Evolutionary conservation across 1,140 invertebrate species (phyloP).

Genomic region (Drosophila carrolli): DNA sequence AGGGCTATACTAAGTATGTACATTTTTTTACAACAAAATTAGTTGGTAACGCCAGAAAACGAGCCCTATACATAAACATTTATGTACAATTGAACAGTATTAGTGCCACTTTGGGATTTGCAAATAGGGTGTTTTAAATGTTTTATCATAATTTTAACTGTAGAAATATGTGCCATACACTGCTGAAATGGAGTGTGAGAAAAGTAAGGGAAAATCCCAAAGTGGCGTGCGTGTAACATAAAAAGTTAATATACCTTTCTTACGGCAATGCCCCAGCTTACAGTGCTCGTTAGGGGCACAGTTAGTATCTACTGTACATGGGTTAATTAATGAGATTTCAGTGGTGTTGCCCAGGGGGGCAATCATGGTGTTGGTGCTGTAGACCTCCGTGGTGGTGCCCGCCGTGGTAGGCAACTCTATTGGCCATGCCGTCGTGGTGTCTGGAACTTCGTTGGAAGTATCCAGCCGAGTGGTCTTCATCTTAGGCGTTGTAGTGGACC

Average conservation of each 20-base stretch:
- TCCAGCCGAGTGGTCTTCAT: slow-evolving; percentile 81
- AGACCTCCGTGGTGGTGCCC: slow-evolving; percentile 65
- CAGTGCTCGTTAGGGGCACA: slow-evolving; percentile 86
- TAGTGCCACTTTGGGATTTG: slow-evolving; percentile 57
- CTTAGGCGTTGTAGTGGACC: slow-evolving; percentile 73
- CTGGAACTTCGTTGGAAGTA: slow-evolving; percentile 72
- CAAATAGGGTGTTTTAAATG: not conserved
- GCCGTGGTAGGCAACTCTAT: slow-evolving; percentile 83
- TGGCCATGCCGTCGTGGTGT: slow-evolving; percentile 61
- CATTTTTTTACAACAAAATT: slow-evolving; percentile 43
- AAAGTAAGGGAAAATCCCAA: slow-evolving; percentile 13
- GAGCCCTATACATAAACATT: slow-evolving; percentile 62
- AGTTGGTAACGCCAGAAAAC: slow-evolving; percentile 44
- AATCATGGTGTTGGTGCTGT: slow-evolving; percentile 57
- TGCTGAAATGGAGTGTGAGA: too few relatives aligned
- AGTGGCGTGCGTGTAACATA: slow-evolving; percentile 44
- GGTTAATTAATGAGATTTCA: slow-evolving; percentile 80
- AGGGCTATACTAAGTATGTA: slow-evolving; percentile 36
- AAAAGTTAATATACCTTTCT: slow-evolving; percentile 85
- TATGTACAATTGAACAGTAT: slow-evolving; percentile 50
- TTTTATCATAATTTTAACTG: not conserved
- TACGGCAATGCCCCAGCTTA: slow-evolving; percentile 86
- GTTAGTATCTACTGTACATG: slow-evolving; percentile 84
- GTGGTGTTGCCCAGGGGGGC: slow-evolving; percentile 53
- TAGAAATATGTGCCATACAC: too few relatives aligned